Base-by-base conservation (phyloP, 2,797 vertebrate species). In the Rhincodon typus region DNA sequence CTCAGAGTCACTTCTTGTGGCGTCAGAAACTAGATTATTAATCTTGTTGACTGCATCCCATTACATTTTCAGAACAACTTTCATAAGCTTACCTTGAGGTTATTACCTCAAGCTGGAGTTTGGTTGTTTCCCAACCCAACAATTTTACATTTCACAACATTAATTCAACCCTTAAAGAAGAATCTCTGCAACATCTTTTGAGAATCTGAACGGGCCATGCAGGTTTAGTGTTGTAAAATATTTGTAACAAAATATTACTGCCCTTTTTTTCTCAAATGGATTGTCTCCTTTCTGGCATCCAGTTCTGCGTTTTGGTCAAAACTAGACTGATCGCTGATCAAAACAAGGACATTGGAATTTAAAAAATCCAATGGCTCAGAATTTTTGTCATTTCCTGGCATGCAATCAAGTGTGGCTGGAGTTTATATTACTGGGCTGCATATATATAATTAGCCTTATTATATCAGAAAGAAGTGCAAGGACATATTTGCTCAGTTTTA, bases 41-140 rank as follows among this genome's bases (percentile, higher is more conserved):
- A 34, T 50, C 23, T 27, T 88, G 50, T 57, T 88, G 42, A 30
- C 57, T 88, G 8, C 50, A 88, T 57, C 34, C 25, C 86, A 34
- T 95, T 98, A 88, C 98, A 99, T 99, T 96, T 97, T 98, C 96
- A 96, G 50, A 79, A 79, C 50, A 88, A 57, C 8, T 30, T 53
- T 88, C 23, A 53, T 21, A 30, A 23, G 30, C 25, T 10, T 25
- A 88, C 15, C 23, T 88, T 25, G 50, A 21, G 21, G 17, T 42
- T 82, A 42, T 38, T 21, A 82, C 46, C n/a, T n/a, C 53, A 57
- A 62, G 57, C 57, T 62, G 79, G 5, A 46, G 38, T 25, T 82
- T 23, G 19, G 82, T 5, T 19, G 46, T 84, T 84, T 84, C 23
- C 46, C 46, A 84, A 84, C 82, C 38, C 23, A 42, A 42, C 21